Evolutionary conservation across 2,797 vertebrate species (phyloP), one percentile per base, ranked within the genome.

Genomic region (Brotogeris chrysoptera): DNA sequence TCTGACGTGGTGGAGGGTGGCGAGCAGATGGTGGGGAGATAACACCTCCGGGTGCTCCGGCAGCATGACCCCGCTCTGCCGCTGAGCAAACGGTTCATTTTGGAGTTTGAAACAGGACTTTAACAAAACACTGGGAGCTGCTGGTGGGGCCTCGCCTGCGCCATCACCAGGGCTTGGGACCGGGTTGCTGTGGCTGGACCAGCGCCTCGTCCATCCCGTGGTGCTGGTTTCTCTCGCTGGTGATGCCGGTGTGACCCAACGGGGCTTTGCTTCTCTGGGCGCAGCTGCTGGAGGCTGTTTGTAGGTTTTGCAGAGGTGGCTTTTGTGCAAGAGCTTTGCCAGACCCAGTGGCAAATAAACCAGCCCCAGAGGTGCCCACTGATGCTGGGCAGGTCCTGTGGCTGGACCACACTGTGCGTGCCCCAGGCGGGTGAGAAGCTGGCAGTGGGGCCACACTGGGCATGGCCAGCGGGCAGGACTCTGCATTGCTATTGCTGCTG

Each of bases 71-170:
- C 78, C 2, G 5, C 93, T 95, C 95, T 87, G 88, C 84, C 0
- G 8, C 93, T 96, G 97, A 96, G 95, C 95, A 94, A 93, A 95
- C 97, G 94, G 96, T 97, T 97, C 92, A 91, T 96, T 96, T 92
- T 84, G 55, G 79, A 74, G 87, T 96, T 94, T 88, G 88, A 80
- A 93, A 88, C 52, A 39, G 47, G 78, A 88, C 85, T 91, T 96
- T 60, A 65, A 90, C 90, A 91, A 90, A 90, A 36, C 78, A 11
- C 55, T 11, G n/a, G 24, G 55, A 36, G 55, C 55, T 25, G n/a
- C 55, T 16, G 55, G n/a, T 24, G n/a, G 10, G n/a, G 36, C 15
- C 55, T 25, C 21, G 2, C 55, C 55, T 24, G 55, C 13, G 55
- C 55, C 55, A 59, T 59, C 55, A 57, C 53, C 53, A 23, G 53